These are phyloP conservation scores for Griposia aprilina DNA, from an alignment of 2,888 invertebrate species.

Conservation along the genomic window DNA sequence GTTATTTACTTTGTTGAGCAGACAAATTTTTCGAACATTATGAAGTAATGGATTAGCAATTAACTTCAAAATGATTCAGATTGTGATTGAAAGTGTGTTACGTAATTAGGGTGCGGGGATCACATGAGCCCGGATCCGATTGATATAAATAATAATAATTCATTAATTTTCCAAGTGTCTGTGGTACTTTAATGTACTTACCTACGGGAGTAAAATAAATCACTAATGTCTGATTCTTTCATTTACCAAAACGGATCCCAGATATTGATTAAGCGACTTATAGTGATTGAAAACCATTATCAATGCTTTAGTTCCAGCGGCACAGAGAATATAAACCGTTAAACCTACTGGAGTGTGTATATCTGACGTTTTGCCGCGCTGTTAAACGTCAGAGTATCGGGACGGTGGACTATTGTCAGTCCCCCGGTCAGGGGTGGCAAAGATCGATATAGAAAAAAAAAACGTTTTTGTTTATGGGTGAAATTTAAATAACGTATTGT, in stretches of 20 bases:
- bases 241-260: slow-evolving; percentile 1
- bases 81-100: too few relatives aligned
- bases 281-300: slow-evolving; percentile 40
- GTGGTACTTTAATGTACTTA: not conserved
- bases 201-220: not conserved
- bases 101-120: too few relatives aligned
- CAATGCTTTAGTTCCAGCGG: slow-evolving; percentile 58
- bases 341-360: slow-evolving; percentile 66
- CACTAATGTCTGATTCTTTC: not conserved
- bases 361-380: slow-evolving; percentile 69
- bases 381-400: slow-evolving; percentile 68
- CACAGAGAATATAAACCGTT: slow-evolving; percentile 61
- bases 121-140: too few relatives aligned
- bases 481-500: not conserved
- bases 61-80: too few relatives aligned
- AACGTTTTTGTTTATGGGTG: not conserved
- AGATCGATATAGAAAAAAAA: not conserved
- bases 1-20: too few relatives aligned
- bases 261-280: slow-evolving; percentile 12
- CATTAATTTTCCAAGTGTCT: not conserved
- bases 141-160: too few relatives aligned
- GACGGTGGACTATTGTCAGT: slow-evolving; percentile 63
- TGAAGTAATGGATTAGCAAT: too few relatives aligned
- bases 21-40: too few relatives aligned
- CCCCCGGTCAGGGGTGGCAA: slow-evolving; percentile 48